Evolutionary conservation across 1,140 invertebrate genomes (phyloP).

Genomic region (Coptotermes formosanus): DNA sequence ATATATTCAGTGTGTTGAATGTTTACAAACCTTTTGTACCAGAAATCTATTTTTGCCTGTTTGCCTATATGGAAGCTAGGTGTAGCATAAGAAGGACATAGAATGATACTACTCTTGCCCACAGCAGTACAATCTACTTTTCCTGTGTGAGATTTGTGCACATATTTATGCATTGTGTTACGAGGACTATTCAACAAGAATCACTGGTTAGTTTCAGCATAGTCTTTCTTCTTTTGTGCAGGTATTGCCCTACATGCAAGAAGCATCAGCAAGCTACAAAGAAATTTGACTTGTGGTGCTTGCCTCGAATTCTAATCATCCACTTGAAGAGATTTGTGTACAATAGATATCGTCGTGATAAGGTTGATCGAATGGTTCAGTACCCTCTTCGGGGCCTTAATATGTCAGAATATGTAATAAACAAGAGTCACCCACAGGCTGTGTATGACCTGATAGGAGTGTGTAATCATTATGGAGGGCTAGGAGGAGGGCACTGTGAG

Average conservation of each 20-base stretch:
- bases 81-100: no score
- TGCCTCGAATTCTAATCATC: slow-evolving; percentile 51
- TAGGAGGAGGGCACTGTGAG: slow-evolving; percentile 53
- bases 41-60: no score
- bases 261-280: slow-evolving; percentile 51
- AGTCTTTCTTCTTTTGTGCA: not conserved
- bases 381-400: slow-evolving; percentile 54
- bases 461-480: slow-evolving; percentile 55
- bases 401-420: slow-evolving; percentile 46
- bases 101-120: no score
- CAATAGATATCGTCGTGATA: slow-evolving; percentile 49
- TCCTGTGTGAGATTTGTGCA: no score
- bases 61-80: no score
- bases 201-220: no score
- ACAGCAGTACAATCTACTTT: no score
- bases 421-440: slow-evolving; percentile 39
- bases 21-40: no score
- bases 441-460: slow-evolving; percentile 58
- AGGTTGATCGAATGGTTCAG: slow-evolving; percentile 55
- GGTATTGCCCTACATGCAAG: slow-evolving; percentile 44
- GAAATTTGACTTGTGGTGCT: slow-evolving; percentile 49
- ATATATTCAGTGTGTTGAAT: no score
- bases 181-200: no score
- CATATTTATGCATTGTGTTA: no score
- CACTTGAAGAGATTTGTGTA: slow-evolving; percentile 55